A percentile compares a stretch with the other conserved stretches of the same genome.
phyloP scores from a whole-genome alignment of 1,140 invertebrate genomes.

The Panagrolaimus sp. region DNA sequence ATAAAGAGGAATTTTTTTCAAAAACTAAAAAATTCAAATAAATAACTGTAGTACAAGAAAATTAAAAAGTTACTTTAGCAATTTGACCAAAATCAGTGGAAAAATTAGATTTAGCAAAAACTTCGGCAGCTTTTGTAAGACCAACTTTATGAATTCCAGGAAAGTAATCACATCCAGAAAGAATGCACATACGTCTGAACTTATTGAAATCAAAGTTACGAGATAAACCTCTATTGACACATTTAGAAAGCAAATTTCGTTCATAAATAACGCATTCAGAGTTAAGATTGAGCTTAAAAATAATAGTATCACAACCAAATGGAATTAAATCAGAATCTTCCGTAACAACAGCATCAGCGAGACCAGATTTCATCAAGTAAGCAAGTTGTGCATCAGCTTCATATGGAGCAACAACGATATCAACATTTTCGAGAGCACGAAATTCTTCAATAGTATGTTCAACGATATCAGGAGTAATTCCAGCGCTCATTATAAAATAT shows the following conservation, averaged over 20 bases:
- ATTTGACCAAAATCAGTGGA: no score
- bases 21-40: no score
- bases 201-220: conserved; percentile 53
- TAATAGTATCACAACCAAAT: conserved; percentile 82
- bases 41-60: no score
- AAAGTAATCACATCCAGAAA: conserved; percentile 91
- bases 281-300: conserved; percentile 40
- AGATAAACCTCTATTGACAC: conserved; percentile 33
- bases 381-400: conserved; percentile 97
- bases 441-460: conserved; percentile 10
- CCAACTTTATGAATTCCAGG: conserved; percentile 89
- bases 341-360: conserved; percentile 86
- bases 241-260: conserved; percentile 30
- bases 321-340: conserved; percentile 95
- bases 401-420: conserved; percentile 95
- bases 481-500: conserved; percentile 14
- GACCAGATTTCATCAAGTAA: conserved; percentile 75
- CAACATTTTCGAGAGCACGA: conserved; percentile 66
- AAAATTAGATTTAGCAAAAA: no score
- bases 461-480: background rate
- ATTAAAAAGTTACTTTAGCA: no score
- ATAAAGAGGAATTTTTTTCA: no score
- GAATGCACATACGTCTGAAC: conserved; percentile 88
- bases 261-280: conserved; percentile 51
- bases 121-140: conserved; percentile 69